Evolutionary conservation across 1,140 invertebrate species (phyloP).

Genomic region (Himalopsyche phryganea): DNA sequence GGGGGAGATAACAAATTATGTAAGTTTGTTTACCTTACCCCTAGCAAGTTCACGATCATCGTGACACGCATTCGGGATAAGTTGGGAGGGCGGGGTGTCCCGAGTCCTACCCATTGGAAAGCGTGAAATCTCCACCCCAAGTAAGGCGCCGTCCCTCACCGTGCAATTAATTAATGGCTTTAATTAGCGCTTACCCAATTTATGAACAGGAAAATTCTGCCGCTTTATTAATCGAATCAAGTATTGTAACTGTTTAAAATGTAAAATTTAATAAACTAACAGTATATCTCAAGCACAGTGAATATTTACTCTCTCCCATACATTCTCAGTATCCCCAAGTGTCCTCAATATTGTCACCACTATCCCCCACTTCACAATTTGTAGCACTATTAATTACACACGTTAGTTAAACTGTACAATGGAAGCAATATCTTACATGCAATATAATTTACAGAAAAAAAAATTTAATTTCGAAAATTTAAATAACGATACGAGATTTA

Average conservation of each 20-base stretch:
- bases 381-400: too few relatives aligned
- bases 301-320: too few relatives aligned
- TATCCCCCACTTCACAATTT: too few relatives aligned
- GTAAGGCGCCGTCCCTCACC: slow-evolving; percentile 4
- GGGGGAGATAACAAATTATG: slow-evolving; percentile 32
- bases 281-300: too few relatives aligned
- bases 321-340: too few relatives aligned
- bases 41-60: slow-evolving; percentile 29
- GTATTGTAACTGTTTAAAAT: slow-evolving; percentile 26
- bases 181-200: slow-evolving; percentile 34
- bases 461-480: too few relatives aligned
- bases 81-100: not conserved
- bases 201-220: slow-evolving; percentile 33
- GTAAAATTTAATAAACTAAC: too few relatives aligned
- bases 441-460: too few relatives aligned
- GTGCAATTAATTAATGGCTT: slow-evolving; percentile 34
- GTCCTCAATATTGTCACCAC: too few relatives aligned
- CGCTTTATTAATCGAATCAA: slow-evolving; percentile 33
- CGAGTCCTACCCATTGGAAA: not conserved
- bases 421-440: too few relatives aligned
- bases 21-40: slow-evolving; percentile 32
- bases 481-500: too few relatives aligned
- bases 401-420: too few relatives aligned
- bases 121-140: not conserved
- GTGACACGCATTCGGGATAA: slow-evolving; percentile 32